These are phyloP conservation scores for Lasioglossum figueresi DNA, from an alignment of 2,888 invertebrate species.

Conservation along the genomic window DNA sequence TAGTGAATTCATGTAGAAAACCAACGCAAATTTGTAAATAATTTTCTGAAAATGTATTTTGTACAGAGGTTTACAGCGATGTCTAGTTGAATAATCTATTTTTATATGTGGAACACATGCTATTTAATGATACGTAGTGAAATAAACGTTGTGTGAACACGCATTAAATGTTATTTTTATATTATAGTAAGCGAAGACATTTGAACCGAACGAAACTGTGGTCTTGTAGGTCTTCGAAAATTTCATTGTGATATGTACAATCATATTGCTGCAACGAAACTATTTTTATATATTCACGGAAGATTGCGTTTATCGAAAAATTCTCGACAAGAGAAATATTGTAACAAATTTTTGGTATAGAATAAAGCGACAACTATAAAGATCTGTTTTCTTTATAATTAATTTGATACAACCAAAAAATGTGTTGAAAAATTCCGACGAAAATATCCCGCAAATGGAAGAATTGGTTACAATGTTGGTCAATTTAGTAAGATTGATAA, in stretches of 20 bases:
- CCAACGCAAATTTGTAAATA: constrained; percentile 60
- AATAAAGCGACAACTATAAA: neutral
- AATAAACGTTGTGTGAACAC: constrained; percentile 27
- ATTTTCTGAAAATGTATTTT: constrained; percentile 47
- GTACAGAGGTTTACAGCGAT: constrained; percentile 46
- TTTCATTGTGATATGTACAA: neutral
- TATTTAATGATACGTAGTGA: constrained; percentile 43
- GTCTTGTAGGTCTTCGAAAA: neutral
- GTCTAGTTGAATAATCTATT: constrained; percentile 42
- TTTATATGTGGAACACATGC: constrained; percentile 40
- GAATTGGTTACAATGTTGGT: neutral
- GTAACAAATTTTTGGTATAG: neutral
- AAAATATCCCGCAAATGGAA: neutral
- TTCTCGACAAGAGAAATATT: neutral
- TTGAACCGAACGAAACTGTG: neutral
- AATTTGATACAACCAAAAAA: neutral
- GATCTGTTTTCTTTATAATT: neutral
- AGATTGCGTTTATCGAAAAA: neutral
- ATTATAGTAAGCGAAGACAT: neutral
- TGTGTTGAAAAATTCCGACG: neutral
- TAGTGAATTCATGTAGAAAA: constrained; percentile 42
- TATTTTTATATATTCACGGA: neutral
- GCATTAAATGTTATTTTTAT: constrained; percentile 5
- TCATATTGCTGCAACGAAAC: constrained; percentile 2
- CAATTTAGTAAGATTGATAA: neutral